Evolutionary conservation across 1,140 invertebrate species (phyloP).

Genomic region (Diorhabda sublineata): DNA sequence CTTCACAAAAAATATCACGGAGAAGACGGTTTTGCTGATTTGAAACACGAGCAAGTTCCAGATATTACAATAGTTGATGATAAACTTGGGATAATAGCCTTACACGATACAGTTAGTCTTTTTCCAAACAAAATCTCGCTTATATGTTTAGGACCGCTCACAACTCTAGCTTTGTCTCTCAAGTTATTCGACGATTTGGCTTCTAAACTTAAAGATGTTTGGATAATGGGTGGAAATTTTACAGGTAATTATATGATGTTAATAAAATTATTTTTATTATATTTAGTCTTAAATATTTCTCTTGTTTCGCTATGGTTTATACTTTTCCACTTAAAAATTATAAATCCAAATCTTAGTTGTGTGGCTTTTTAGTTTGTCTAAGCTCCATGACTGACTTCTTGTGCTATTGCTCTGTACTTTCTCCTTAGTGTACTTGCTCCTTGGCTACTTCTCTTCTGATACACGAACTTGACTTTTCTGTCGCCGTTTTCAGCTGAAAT

Average conservation of each 20-base stretch:
- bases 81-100: conserved; percentile 24
- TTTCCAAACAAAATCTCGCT: conserved; percentile 53
- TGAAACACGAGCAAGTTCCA: conserved; percentile 27
- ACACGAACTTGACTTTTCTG: no score
- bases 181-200: conserved; percentile 63
- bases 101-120: conserved; percentile 29
- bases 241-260: conserved; percentile 49
- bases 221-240: conserved; percentile 75
- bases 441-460: no score
- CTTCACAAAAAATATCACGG: conserved; percentile 51
- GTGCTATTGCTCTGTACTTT: no score
- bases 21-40: conserved; percentile 64
- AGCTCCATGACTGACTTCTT: no score
- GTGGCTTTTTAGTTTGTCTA: no score
- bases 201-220: conserved; percentile 58
- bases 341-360: not conserved
- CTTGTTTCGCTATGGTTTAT: no score
- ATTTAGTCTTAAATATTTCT: no score
- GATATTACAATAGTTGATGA: conserved; percentile 29
- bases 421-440: no score
- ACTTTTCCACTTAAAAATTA: no score
- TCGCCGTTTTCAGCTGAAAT: no score
- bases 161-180: conserved; percentile 70
- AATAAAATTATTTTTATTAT: no score
- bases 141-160: conserved; percentile 68